Conservation (phyloP, 2,113 vertebrate species). For the Oryzias javanicus region DNA sequence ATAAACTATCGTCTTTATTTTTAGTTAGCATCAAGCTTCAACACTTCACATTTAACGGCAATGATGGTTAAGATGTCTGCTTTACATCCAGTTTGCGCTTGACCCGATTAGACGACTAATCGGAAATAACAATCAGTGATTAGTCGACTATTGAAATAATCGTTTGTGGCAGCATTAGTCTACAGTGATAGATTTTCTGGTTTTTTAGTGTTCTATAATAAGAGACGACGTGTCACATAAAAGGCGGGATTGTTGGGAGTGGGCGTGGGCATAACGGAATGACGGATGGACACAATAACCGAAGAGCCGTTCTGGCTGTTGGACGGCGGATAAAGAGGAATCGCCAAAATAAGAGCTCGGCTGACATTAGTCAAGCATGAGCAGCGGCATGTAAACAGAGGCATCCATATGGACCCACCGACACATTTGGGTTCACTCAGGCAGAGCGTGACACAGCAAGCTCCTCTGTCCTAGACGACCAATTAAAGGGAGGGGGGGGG, state of each 20-base stretch:
- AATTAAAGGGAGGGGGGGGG: slow-evolving; percentile 38
- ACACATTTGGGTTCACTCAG: slow-evolving; percentile 20
- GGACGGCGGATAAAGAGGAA: slow-evolving; percentile 29
- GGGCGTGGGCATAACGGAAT: not conserved
- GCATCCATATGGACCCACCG: slow-evolving; percentile 16
- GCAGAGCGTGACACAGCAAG: slow-evolving; percentile 35
- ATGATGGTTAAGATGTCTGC: too few relatives aligned
- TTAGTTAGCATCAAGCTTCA: too few relatives aligned
- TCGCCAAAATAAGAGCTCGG: slow-evolving; percentile 34
- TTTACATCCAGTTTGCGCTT: too few relatives aligned
- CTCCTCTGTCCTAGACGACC: slow-evolving; percentile 20
- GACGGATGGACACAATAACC: slow-evolving; percentile 50
- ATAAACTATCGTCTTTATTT: too few relatives aligned
- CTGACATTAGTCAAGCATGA: slow-evolving; percentile 54
- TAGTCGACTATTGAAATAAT: too few relatives aligned
- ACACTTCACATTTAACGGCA: too few relatives aligned
- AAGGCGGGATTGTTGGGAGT: not conserved
- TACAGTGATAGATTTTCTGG: too few relatives aligned
- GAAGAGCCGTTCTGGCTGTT: slow-evolving; percentile 36
- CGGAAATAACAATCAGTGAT: too few relatives aligned
- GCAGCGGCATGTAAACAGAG: slow-evolving; percentile 44
- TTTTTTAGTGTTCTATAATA: not conserved
- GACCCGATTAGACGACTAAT: too few relatives aligned
- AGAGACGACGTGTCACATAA: slow-evolving; percentile 8
- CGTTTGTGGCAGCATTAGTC: too few relatives aligned